Base-by-base conservation (phyloP, 30 jellyfish, hydroid and myxozoan species). In the Aurelia sp. region DNA sequence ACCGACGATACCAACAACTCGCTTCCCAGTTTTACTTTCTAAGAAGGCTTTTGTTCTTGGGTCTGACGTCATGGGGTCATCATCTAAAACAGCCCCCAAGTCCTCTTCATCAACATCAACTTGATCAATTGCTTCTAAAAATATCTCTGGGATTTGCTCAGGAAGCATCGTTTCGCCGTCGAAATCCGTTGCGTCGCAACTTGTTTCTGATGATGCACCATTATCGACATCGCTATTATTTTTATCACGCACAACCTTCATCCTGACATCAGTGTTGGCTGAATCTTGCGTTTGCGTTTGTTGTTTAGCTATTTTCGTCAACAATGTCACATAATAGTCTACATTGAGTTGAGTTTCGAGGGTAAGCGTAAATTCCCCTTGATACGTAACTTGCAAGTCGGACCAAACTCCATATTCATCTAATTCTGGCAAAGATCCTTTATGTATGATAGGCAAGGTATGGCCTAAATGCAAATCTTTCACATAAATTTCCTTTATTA, bases 321-420 rank as follows among this genome's bases (percentile, higher is more conserved):
- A 63, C 65, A 95, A 60, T n/a, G 84, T 87, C 9, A 80, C 91
- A 73, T 96, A 96, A 62, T 84, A 96, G 48, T 96, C 99, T 11
- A 91, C 98, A 69, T 91, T 96, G 35, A 96, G 85, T 61, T 96
- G 99, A 8, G 99, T 96, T 61, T 96, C 98, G 17, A 96, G 87
- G 15, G 99, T 96, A 67, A 96, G 91, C 21, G 99, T 91, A 72
- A 96, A 96, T 31, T 88, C 96, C 16, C 99, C 99, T 69, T 91
- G 82, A 76, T 96, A 96, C 27, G 98, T 86, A n/a, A 96, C 94
- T 70, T 91, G 99, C 33, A 96, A 67, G 67, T 96, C 98, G 2
- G 97, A 55, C 99, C 99, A 96, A 15, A 91, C 97, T 1, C 99
- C 99, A 68, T 96, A 87, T 63, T 96, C 99, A 77, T 96, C 99